Percentiles rank a stretch among this genome's conserved stretches.
These are phyloP conservation scores for Cryptus armator DNA, from an alignment of 2,888 invertebrate species.

Conservation along the genomic window DNA sequence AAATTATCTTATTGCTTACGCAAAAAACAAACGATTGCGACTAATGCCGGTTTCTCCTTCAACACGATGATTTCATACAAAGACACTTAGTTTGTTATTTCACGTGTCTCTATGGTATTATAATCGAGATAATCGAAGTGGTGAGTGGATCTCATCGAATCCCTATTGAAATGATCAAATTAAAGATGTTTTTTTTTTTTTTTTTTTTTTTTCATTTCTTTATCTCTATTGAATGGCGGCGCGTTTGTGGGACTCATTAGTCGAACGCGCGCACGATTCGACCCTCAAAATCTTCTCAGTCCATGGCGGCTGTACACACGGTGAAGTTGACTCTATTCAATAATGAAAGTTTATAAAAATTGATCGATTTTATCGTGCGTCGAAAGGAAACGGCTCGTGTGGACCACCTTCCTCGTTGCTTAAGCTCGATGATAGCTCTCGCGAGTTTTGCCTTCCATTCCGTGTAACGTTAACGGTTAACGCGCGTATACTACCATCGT, in stretches of 20 bases:
- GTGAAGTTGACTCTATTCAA: constrained; percentile 29
- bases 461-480: background rate
- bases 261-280: constrained; percentile 51
- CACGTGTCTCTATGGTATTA: background rate
- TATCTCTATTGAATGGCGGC: constrained; percentile 58
- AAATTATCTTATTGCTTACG: no score
- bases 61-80: background rate
- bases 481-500: constrained; percentile 7
- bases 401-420: constrained; percentile 54
- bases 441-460: constrained; percentile 16
- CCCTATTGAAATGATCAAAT: constrained; percentile 47
- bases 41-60: background rate
- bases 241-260: constrained; percentile 69
- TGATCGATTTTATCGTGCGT: constrained; percentile 39
- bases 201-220: constrained; percentile 25
- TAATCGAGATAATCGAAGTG: constrained; percentile 36
- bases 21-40: no score
- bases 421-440: constrained; percentile 28
- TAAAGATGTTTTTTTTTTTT: constrained; percentile 46
- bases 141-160: constrained; percentile 16
- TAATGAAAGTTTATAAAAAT: constrained; percentile 6
- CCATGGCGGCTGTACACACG: background rate
- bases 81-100: background rate
- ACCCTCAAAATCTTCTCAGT: constrained; percentile 51
- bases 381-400: background rate